Evolutionary conservation across 2,888 invertebrate species (phyloP), one percentile per base, ranked within the genome.

Genomic region (Fissipunctia ypsillon): DNA sequence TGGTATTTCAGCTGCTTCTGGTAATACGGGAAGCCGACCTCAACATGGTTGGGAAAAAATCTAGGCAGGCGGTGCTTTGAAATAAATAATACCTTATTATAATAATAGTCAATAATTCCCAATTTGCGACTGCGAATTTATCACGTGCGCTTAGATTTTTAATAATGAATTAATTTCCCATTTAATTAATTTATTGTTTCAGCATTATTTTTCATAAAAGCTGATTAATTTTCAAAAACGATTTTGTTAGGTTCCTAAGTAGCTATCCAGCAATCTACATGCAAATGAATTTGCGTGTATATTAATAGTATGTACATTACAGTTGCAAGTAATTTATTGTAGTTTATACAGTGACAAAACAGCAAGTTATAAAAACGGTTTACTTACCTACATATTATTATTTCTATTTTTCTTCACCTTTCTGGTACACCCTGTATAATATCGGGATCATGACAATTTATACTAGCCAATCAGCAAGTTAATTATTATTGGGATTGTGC

Each of bases 401-500:
- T 16, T 25, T 5, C 9, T 19, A 16, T 43, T 25, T 35, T 22
- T n/a, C n/a, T n/a, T n/a, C n/a, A n/a, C n/a, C 12, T 54, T 31
- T 41, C 0, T 31, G n/a, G n/a, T n/a, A n/a, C n/a, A n/a, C 9
- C 9, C 0, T 38, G 9, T 38, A 38, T 38, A 38, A 38, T 38
- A 38, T 9, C 38, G 9, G 38, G 38, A 38, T 50, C 25, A 25
- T 22, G 10, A 25, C 14, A 35, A 22, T 50, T 1, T 22, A 22
- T 31, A 43, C 41, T n/a, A 14, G 22, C 7, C 25, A 43, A 43
- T 35, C 25, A 60, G 3, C 1, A 25, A 73, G 22, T 52, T 72
- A 25, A 43, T 72, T 73, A 50, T 16, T 48, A 59, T 72, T 50
- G 22, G 48, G 22, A 35, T 72, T 35, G 59, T 48, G 45, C 19